Base-by-base conservation (phyloP, 2,797 vertebrate species). In the Decapterus maruadsi region DNA sequence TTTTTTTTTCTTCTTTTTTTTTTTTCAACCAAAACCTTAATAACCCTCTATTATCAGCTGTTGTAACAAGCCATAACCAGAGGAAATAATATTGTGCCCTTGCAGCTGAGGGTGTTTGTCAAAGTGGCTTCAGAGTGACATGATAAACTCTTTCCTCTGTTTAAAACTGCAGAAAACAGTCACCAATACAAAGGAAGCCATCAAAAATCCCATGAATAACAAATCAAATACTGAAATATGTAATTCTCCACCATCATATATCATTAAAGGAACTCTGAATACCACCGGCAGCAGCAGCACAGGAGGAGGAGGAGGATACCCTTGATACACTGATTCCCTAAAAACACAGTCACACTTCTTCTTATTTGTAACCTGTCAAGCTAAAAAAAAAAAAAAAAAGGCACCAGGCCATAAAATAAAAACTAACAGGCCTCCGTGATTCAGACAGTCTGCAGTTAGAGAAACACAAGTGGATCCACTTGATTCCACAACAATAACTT, bases 401-500 rank as follows among this genome's bases (percentile, higher is more conserved):
- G 51, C 42, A 74, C 19, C 45, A 43, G 77, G 43, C 45, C 19
- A n/a, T 65, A 48, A 69, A 72, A 80, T 12, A 50, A 34, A 73
- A 68, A 48, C 29, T 29, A 29, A 29, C 62, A 58, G 22, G 20
- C 8, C 31, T 40, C 34, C 31, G 1, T 13, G 43, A 76, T n/a
- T 65, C n/a, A 58, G 36, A 72, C 1, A 50, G 38, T 9, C 3
- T 16, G 5, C 66, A 80, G 65, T 45, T 72, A 57, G 57, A 34
- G 45, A 75, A 75, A 54, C 78, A 78, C n/a, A 29, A 86, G 81
- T 75, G 72, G 76, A 88, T 88, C 85, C 78, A 89, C 88, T 90
- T 80, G 84, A 92, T 86, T 89, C 65, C 58, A 20, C 19, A 50
- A 87, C 82, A 89, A 82, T 82, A 85, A 90, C 80, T 70, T 77